Conservation (phyloP, 1,140 invertebrate genomes). For the Agrilus planipennis region DNA sequence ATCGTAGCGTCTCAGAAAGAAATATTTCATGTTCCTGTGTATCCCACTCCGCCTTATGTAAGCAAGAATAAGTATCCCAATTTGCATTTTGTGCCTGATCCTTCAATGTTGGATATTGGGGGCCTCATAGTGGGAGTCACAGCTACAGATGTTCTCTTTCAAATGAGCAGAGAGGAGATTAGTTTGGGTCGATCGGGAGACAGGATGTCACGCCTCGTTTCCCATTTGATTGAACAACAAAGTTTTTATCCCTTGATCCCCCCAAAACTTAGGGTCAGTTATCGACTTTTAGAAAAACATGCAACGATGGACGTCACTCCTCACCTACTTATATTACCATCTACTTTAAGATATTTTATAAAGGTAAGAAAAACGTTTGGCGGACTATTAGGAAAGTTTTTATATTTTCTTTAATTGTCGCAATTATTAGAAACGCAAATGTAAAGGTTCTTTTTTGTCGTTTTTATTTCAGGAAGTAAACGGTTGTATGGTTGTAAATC, state of each 20-base stretch:
- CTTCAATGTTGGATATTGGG: conserved; percentile 62
- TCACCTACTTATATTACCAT: conserved; percentile 73
- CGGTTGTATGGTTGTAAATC: conserved; percentile 71
- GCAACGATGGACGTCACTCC: conserved; percentile 56
- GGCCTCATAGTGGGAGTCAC: conserved; percentile 67
- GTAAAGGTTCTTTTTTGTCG: background rate
- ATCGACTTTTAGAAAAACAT: conserved; percentile 52
- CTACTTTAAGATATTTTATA: conserved; percentile 70
- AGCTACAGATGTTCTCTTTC: conserved; percentile 70
- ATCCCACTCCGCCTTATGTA: conserved; percentile 65
- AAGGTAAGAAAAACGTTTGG: conserved; percentile 42
- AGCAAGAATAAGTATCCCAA: conserved; percentile 42
- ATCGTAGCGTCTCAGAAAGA: conserved; percentile 67
- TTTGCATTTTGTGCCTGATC: conserved; percentile 52
- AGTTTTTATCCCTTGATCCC: conserved; percentile 76
- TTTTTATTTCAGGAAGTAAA: conserved; percentile 48
- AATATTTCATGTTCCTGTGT: conserved; percentile 61
- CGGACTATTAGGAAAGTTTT: background rate
- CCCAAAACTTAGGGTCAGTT: conserved; percentile 55
- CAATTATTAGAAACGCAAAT: background rate
- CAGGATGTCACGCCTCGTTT: conserved; percentile 55
- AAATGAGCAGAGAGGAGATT: conserved; percentile 63
- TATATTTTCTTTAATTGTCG: background rate
- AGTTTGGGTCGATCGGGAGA: conserved; percentile 31
- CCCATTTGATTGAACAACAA: conserved; percentile 64